A percentile compares a stretch with the other conserved stretches of the same genome.
These are phyloP conservation scores for Syrphus vitripennis DNA, from an alignment of 2,888 invertebrate genomes.

Conservation along the genomic window DNA sequence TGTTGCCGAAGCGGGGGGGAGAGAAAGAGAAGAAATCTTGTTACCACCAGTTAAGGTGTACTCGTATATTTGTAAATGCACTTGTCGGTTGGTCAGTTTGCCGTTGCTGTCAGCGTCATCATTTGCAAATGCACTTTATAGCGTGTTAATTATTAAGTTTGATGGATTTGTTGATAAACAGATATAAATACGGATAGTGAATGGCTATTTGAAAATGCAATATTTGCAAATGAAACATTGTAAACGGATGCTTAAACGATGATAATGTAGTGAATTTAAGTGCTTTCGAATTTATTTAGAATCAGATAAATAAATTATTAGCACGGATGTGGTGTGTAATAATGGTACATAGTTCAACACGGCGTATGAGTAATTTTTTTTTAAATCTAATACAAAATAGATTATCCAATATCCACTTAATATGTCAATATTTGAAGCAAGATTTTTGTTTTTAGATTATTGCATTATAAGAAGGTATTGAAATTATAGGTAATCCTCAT, in stretches of 20 bases:
- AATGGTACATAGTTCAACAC: background rate
- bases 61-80: background rate
- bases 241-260: conserved; percentile 24
- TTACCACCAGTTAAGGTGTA: background rate
- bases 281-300: conserved; percentile 13
- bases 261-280: conserved; percentile 17
- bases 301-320: background rate
- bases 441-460: no score
- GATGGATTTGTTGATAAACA: conserved; percentile 63
- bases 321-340: background rate
- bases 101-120: background rate
- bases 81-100: no score
- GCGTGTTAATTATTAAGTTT: conserved; percentile 61
- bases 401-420: no score
- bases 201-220: conserved; percentile 25
- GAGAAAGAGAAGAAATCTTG: background rate
- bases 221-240: conserved; percentile 33
- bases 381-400: background rate
- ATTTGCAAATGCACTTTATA: conserved; percentile 60
- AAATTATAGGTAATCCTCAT: no score
- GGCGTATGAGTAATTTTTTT: background rate
- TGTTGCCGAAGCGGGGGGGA: background rate
- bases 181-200: conserved; percentile 51
- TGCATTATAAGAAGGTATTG: no score
- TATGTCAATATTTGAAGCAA: no score